Evolutionary conservation across 1,140 invertebrate species (phyloP), one percentile per base, ranked within the genome.

Genomic region (Drosophila oshimai): DNA sequence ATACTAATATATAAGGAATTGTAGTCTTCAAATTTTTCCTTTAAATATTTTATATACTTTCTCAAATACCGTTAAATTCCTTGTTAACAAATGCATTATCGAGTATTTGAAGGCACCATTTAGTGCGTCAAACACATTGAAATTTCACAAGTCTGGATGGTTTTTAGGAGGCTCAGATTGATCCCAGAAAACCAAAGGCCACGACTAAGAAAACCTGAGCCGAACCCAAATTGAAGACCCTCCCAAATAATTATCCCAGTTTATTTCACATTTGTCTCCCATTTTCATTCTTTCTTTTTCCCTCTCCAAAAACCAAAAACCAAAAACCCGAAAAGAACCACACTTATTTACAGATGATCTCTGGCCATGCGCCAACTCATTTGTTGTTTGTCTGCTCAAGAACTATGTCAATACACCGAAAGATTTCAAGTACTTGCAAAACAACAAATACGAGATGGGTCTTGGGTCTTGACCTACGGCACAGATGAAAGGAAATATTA

Each of bases 401-500:
- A 78, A 69, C 67, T 55, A 36, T 36, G 78, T 81, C 74, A 78
- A 80, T 65, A 77, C 9, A 60, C 22, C 33, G 9, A 41, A 39
- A 54, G 49, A 44, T 47, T 60, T 80, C 65, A 71, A 80, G 76
- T 75, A 51, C 44, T 39, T 24, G 18, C 44, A 60, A 53, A 50
- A 47, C 46, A 61, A 42, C 12, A 37, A 50, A 57, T 15, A 36
- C 34, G 28, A 20, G n/a, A n/a, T n/a, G n/a, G n/a, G n/a, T n/a
- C n/a, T n/a, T 26, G 15, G 28, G 29, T 55, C 47, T 50, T 41
- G 69, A 60, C 50, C 58, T 65, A 67, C 58, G 74, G 83, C 55
- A 57, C 50, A 88, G 53, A 83, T 87, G 73, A 87, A 87, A 88
- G 41, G 51, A 74, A 45, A 62, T 81, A 83, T 81, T 87, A 87